These are phyloP conservation scores for Manduca sexta DNA, from an alignment of 1,140 invertebrate species.

Conservation along the genomic window DNA sequence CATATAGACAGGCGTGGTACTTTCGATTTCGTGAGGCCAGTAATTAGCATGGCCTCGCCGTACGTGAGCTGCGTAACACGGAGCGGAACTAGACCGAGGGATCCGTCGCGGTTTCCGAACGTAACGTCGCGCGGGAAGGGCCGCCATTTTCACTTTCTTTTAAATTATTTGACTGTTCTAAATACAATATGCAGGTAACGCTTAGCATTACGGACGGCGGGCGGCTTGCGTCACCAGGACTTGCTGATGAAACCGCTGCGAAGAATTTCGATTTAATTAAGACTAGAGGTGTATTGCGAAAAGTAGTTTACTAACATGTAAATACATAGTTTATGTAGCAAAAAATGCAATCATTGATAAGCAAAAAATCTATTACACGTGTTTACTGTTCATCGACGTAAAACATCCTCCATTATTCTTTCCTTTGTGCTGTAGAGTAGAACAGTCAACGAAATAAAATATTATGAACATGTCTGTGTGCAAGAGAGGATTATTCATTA, in stretches of 20 bases:
- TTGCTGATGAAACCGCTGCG: conserved; percentile 17
- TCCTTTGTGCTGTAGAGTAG: too few relatives aligned
- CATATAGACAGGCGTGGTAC: conserved; percentile 44
- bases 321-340: too few relatives aligned
- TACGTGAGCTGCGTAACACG: conserved; percentile 57
- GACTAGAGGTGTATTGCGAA: conserved; percentile 9
- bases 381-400: too few relatives aligned
- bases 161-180: conserved; percentile 47
- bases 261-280: conserved; percentile 20
- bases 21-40: conserved; percentile 66
- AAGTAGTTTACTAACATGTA: conserved; percentile 2
- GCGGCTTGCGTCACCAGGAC: conserved; percentile 25
- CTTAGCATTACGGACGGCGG: conserved; percentile 26
- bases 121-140: conserved; percentile 22
- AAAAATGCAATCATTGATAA: too few relatives aligned
- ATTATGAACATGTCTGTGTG: too few relatives aligned
- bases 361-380: too few relatives aligned
- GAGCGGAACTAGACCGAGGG: conserved; percentile 47
- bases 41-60: conserved; percentile 64
- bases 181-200: conserved; percentile 12
- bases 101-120: conserved; percentile 27
- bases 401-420: too few relatives aligned
- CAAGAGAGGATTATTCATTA: too few relatives aligned
- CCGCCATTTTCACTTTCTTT: conserved; percentile 62
- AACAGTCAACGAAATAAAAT: too few relatives aligned